A percentile compares a stretch with the other conserved stretches of the same genome.
phyloP scores from a whole-genome alignment of 2,797 vertebrate genomes.

The Poliocrania exsul region DNA sequence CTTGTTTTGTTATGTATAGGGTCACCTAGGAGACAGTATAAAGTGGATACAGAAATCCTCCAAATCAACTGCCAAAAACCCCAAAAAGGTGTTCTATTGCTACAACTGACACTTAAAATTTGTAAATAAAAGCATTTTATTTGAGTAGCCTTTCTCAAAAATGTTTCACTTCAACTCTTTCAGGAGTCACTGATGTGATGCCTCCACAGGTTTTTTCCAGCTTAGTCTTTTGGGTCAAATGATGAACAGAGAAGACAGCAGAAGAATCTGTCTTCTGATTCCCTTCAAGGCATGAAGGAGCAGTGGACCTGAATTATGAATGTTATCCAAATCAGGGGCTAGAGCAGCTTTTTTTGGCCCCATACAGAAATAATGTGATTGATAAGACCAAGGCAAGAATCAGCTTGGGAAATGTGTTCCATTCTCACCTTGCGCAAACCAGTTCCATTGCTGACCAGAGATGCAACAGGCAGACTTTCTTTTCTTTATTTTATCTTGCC shows the following conservation, averaged over 20 bases:
- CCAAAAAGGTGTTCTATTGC: neutral
- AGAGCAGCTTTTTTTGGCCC: neutral
- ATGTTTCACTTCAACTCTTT: neutral
- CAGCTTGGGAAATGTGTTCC: neutral
- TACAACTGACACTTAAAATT: neutral
- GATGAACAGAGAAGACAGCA: neutral
- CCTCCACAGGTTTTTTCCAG: neutral
- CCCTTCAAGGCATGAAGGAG: neutral
- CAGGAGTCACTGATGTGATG: neutral
- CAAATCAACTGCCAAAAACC: neutral
- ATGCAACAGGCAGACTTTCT: neutral
- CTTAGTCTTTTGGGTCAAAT: neutral
- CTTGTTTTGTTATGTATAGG: neutral
- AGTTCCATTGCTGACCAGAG: neutral
- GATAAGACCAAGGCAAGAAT: neutral
- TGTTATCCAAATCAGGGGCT: neutral
- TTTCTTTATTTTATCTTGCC: neutral
- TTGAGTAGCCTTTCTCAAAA: neutral
- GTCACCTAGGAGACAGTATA: neutral
- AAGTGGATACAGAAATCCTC: neutral
- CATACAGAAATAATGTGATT: neutral
- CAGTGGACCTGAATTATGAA: neutral
- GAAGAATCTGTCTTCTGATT: neutral
- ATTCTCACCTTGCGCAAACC: neutral
- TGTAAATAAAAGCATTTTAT: neutral